Evolutionary conservation across 1,140 invertebrate species (phyloP).

Genomic region (Drosophila yakuba): DNA sequence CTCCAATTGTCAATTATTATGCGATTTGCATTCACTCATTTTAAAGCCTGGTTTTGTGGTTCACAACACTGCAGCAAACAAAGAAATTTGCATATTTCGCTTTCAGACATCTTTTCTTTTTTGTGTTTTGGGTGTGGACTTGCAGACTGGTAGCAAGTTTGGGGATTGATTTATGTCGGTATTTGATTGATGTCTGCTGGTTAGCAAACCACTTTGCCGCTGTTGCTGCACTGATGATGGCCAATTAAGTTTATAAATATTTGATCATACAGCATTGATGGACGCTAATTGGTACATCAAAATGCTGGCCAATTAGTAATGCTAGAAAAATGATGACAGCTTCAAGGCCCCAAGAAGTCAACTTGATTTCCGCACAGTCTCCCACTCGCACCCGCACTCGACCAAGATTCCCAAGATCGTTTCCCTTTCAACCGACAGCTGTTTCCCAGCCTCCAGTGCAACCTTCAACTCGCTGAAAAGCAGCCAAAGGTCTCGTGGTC

Average conservation of each 20-base stretch:
- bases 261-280: constrained; percentile 30
- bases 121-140: constrained; percentile 20
- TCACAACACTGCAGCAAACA: neutral
- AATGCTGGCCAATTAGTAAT: constrained; percentile 49
- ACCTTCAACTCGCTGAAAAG: constrained; percentile 34
- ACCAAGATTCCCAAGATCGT: constrained; percentile 5
- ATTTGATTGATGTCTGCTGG: constrained; percentile 62
- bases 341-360: constrained; percentile 15
- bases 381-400: too few species aligned
- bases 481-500: constrained; percentile 29
- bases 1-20: constrained; percentile 64
- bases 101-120: constrained; percentile 3
- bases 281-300: constrained; percentile 54
- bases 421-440: constrained; percentile 38
- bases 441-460: constrained; percentile 30
- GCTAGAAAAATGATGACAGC: constrained; percentile 24
- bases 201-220: constrained; percentile 21
- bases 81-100: constrained; percentile 53
- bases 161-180: constrained; percentile 54
- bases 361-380: constrained; percentile 4
- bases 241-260: constrained; percentile 70
- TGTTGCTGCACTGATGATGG: constrained; percentile 15
- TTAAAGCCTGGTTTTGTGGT: constrained; percentile 52
- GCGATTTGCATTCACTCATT: constrained; percentile 65
- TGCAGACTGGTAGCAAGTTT: constrained; percentile 30